Evolutionary conservation across 2,113 vertebrate genomes (phyloP).

Genomic region (Vulpes ferrilata): DNA sequence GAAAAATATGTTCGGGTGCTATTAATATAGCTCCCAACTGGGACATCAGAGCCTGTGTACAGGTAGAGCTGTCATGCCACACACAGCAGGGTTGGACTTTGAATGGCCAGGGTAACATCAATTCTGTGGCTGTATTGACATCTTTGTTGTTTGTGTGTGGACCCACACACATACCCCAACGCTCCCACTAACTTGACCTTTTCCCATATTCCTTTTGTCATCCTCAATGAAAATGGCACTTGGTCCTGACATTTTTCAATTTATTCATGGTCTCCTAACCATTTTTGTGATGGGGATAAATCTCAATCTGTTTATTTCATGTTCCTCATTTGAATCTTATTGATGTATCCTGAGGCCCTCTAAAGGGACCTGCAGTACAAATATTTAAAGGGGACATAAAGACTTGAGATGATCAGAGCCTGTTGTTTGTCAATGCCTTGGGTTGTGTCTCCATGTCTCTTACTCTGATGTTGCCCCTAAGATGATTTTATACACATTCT

Average conservation of each 20-base stretch:
- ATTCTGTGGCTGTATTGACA: fast-evolving
- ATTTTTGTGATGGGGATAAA: background rate
- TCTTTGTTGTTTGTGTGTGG: background rate
- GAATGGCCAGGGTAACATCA: background rate
- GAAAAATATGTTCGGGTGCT: background rate
- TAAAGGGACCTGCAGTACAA: background rate
- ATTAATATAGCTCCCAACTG: background rate
- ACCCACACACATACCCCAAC: background rate
- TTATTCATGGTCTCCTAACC: background rate
- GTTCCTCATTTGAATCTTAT: background rate
- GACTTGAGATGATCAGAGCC: background rate
- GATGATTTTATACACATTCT: conserved; percentile 27
- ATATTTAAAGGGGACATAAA: background rate
- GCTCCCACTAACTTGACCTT: background rate
- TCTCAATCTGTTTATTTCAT: background rate
- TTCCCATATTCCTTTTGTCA: background rate
- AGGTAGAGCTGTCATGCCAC: background rate
- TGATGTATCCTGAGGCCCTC: background rate
- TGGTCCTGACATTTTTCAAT: background rate
- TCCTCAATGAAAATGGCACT: background rate
- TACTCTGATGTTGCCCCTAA: background rate
- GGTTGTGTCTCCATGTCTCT: background rate
- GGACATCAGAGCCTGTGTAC: background rate
- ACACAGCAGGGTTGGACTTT: background rate
- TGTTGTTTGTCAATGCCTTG: background rate